Percentiles rank a stretch among this genome's conserved stretches.
These are phyloP conservation scores for Chloropsis hardwickii DNA, from an alignment of 2,113 vertebrate species.

Conservation along the genomic window DNA sequence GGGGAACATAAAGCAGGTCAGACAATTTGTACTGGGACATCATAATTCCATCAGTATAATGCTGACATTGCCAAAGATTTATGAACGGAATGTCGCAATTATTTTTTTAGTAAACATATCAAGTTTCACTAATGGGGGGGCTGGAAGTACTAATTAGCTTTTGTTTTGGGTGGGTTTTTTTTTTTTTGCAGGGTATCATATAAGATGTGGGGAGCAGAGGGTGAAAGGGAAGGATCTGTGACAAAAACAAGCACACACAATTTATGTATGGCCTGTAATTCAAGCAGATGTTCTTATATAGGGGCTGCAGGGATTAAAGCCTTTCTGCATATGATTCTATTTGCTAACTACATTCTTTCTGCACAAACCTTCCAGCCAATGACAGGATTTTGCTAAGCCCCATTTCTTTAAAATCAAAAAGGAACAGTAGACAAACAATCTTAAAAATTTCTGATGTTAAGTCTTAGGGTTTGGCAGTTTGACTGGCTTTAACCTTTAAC, in stretches of 20 bases:
- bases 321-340: conserved; percentile 80
- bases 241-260: conserved; percentile 84
- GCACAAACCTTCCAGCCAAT: conserved; percentile 65
- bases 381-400: conserved; percentile 67
- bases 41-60: conserved; percentile 90
- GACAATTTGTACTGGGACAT: conserved; percentile 93
- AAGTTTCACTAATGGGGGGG: conserved; percentile 82
- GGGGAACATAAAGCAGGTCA: conserved; percentile 89
- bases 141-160: conserved; percentile 92
- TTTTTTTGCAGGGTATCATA: conserved; percentile 74
- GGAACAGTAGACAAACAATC: background rate
- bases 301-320: conserved; percentile 80
- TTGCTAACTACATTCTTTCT: conserved; percentile 81
- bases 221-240: conserved; percentile 69
- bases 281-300: conserved; percentile 84
- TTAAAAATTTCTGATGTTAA: background rate
- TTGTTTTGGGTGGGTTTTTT: background rate
- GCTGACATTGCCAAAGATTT: conserved; percentile 90
- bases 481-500: background rate
- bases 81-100: conserved; percentile 89
- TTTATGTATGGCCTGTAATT: conserved; percentile 85
- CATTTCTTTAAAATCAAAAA: conserved; percentile 19
- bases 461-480: background rate
- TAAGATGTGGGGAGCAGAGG: conserved; percentile 71
- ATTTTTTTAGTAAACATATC: conserved; percentile 83